These are phyloP conservation scores for Bilobella aurantiaca DNA, from an alignment of 1,140 invertebrate genomes.

Conservation along the genomic window DNA sequence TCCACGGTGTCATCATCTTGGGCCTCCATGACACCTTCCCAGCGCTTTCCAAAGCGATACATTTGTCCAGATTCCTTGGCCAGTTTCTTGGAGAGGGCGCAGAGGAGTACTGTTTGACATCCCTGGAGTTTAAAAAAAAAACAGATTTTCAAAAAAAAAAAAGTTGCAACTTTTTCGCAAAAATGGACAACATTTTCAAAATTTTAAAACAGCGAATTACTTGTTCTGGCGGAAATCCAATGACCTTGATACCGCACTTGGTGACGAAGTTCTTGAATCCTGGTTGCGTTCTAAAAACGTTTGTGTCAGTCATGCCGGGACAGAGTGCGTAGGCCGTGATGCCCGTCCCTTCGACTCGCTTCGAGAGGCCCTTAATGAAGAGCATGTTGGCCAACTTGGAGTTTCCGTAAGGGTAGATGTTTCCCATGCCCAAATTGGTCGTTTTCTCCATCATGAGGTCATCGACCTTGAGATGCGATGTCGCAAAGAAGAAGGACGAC, in stretches of 20 bases:
- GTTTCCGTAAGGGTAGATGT: conserved; percentile 40
- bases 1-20: background rate
- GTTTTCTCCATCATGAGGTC: conserved; percentile 40
- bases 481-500: conserved; percentile 4
- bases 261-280: conserved; percentile 32
- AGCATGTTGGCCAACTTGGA: conserved; percentile 41
- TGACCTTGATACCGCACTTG: conserved; percentile 41
- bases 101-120: conserved; percentile 14
- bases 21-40: conserved; percentile 3
- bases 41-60: conserved; percentile 5
- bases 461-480: conserved; percentile 37
- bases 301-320: conserved; percentile 46
- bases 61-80: conserved; percentile 6
- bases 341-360: conserved; percentile 37
- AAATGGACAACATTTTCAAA: too few relatives aligned
- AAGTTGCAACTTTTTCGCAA: background rate
- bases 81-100: conserved; percentile 1
- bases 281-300: conserved; percentile 41
- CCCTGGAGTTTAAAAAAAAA: background rate
- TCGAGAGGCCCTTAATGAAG: conserved; percentile 38
- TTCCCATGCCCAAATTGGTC: conserved; percentile 31
- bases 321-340: conserved; percentile 44
- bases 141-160: background rate
- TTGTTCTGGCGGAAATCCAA: conserved; percentile 1
- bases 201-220: too few relatives aligned